Conservation (phyloP, 2,113 vertebrate species). For the Rana temporaria region DNA sequence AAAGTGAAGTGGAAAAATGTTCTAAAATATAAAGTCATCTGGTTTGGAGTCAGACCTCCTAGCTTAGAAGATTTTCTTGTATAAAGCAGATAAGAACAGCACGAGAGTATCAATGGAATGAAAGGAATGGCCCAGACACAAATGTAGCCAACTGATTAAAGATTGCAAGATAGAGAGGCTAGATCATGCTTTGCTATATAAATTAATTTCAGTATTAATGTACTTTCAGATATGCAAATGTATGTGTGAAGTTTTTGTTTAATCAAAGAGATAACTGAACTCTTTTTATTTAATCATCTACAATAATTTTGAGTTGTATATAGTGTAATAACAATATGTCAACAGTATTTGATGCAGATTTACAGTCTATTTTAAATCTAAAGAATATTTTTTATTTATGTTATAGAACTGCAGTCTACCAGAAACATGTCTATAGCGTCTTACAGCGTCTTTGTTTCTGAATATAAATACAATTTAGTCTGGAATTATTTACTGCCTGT, state of each 20-base stretch:
- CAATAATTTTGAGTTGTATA: neutral
- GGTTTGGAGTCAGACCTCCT: constrained; percentile 15
- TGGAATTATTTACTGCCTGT: no score
- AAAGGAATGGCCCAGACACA: constrained; percentile 25
- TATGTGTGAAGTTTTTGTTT: constrained; percentile 11
- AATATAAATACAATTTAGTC: no score
- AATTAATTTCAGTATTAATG: constrained; percentile 31
- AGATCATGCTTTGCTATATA: constrained; percentile 15
- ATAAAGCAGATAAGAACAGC: constrained; percentile 25
- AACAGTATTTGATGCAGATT: no score
- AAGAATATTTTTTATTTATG: no score
- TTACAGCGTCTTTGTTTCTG: no score
- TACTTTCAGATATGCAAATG: constrained; percentile 27
- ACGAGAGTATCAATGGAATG: constrained; percentile 2
- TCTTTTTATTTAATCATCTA: neutral
- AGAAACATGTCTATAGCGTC: no score
- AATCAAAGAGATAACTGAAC: constrained; percentile 1
- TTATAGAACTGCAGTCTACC: no score
- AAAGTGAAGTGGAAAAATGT: no score
- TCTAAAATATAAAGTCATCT: neutral
- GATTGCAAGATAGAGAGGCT: constrained; percentile 24
- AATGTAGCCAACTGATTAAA: constrained; percentile 33
- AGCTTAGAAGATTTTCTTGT: constrained; percentile 1
- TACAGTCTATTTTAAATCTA: no score
- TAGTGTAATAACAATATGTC: neutral